These are phyloP conservation scores for Geotrypetes seraphini DNA, from an alignment of 2,797 vertebrate species.

Conservation along the genomic window DNA sequence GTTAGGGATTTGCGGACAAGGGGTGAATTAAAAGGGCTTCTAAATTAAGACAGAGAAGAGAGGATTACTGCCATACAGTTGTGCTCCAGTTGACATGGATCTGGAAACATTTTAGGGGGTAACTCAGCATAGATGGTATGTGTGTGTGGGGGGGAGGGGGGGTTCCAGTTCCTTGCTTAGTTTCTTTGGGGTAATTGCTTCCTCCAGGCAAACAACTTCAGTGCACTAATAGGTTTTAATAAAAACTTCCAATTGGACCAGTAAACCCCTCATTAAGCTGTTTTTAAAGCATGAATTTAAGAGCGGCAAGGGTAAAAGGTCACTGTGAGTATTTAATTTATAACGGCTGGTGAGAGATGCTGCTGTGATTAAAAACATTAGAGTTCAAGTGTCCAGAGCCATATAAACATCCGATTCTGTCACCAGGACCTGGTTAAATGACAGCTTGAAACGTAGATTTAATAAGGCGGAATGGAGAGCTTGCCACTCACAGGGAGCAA, in stretches of 20 bases:
- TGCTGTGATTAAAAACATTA: constrained; percentile 57
- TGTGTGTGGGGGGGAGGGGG: not conserved
- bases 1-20: not conserved
- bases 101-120: constrained; percentile 45
- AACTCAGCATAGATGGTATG: constrained; percentile 26
- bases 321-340: constrained; percentile 64
- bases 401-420: constrained; percentile 41
- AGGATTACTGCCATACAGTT: constrained; percentile 26
- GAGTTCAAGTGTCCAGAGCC: constrained; percentile 41
- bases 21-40: constrained; percentile 8
- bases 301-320: constrained; percentile 64
- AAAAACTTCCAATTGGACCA: constrained; percentile 78
- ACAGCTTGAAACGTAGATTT: constrained; percentile 67
- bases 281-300: constrained; percentile 82
- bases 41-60: constrained; percentile 23
- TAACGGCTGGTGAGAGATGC: constrained; percentile 61
- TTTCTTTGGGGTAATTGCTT: constrained; percentile 70
- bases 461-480: constrained; percentile 44
- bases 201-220: constrained; percentile 62
- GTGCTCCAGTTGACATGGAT: constrained; percentile 14
- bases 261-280: constrained; percentile 83
- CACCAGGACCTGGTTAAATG: constrained; percentile 48
- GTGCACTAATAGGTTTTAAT: constrained; percentile 73
- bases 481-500: constrained; percentile 14
- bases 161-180: constrained; percentile 22